Conservation (phyloP, 2,888 invertebrate genomes). For the Arenicola marina region DNA sequence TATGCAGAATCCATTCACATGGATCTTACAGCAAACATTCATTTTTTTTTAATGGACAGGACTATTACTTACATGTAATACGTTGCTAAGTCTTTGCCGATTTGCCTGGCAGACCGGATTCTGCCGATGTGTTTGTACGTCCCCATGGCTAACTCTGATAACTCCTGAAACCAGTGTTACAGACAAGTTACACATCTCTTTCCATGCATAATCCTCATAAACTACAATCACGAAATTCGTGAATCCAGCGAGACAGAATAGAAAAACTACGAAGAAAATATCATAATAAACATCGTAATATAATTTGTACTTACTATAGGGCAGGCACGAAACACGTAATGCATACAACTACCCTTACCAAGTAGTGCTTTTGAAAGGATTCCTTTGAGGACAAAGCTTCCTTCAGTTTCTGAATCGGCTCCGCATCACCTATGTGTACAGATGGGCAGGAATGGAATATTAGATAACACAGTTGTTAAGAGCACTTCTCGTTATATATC, state of each 20-base stretch:
- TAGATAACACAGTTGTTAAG: no score
- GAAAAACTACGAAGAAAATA: not conserved
- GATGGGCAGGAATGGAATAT: no score
- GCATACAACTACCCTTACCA: conserved; percentile 64
- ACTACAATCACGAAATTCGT: no score
- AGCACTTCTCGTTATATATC: no score
- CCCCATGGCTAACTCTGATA: conserved; percentile 93
- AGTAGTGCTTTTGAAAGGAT: conserved; percentile 85
- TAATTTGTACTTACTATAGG: not conserved
- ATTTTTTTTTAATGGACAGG: no score
- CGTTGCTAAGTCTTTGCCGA: conserved; percentile 85
- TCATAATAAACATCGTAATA: not conserved
- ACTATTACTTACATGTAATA: conserved; percentile 88
- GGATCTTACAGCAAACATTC: no score
- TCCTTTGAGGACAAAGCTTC: conserved; percentile 88
- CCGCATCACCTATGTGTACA: conserved; percentile 15
- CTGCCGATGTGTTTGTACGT: conserved; percentile 93
- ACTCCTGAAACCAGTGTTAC: conserved; percentile 68
- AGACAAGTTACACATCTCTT: no score
- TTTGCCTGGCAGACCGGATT: conserved; percentile 80
- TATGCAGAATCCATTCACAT: no score
- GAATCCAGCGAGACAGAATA: no score
- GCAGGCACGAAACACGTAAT: not conserved
- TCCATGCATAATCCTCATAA: no score
- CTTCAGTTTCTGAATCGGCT: conserved; percentile 81